Base-by-base conservation (phyloP, 2,113 vertebrate genomes). In the Microtus oregoni region DNA sequence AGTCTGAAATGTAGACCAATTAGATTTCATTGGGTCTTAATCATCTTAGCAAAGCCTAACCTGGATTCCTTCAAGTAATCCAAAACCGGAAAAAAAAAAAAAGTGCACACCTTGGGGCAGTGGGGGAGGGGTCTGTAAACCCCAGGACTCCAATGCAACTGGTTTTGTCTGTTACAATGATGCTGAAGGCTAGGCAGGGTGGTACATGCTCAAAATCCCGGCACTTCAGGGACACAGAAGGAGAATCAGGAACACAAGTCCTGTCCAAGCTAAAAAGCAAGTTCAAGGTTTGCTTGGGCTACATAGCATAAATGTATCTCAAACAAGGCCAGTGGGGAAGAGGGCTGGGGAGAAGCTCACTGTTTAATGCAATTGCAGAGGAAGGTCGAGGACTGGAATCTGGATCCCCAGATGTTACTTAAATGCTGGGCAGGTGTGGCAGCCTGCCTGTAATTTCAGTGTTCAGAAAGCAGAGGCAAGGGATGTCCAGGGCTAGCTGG, bases 121-220 rank as follows among this genome's bases (percentile, higher is more conserved):
- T 4, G 0, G 50, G 50, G 50, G 63, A 41, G 47, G 77, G 19
- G 75, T 28, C 19, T 50, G 78, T 22, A 28, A 70, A 30, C 1
- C 35, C 90, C 17, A 35, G 12, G 5, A 4, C 30, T 1, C 0
- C 0, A 5, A 28, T 2, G 63, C 0, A 47, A 47, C 67, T 0
- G 9, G 67, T 13, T 28, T 32, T 22, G 75, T 72, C 86, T 2
- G 0, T 3, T 0, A 19, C 22, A 72, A 28, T 26, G 52, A 70
- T 26, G 22, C 35, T n/a, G 35, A n/a, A 61, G 55, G 87, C 55
- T 22, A 12, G 72, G 9, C n/a, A 28, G 10, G 24, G 50, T 58
- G 15, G 26, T n/a, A 0, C 30, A 14, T 2, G 17, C 38, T 61
- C 73, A 44, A 5, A 44, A 35, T 63, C 9, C 38, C 28, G 35